Evolutionary conservation across 2,888 invertebrate species (phyloP), one percentile per base, ranked within the genome.

Genomic region (Cryptocheilus praepositus): DNA sequence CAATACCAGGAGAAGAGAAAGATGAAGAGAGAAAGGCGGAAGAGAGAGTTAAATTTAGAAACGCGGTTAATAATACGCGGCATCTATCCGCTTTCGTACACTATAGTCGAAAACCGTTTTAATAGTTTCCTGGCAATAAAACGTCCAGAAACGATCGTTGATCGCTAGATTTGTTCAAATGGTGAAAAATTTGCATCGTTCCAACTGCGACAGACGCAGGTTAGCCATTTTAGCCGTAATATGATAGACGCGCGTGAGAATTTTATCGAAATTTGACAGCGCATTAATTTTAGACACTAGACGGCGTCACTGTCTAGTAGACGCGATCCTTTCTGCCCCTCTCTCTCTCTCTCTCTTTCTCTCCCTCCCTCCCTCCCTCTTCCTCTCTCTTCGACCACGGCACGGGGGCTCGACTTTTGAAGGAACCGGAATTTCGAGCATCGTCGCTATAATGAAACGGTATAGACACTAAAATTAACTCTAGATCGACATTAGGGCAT

Each of bases 401-500:
- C 49, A 18, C 49, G 49, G 18, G 49, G 16, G 49, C 49, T 49
- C 49, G 49, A 18, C 8, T 49, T 49, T 49, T 4, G 16, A 49
- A 18, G 7, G 55, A 36, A 19, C 16, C 2, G 18, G 18, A 28
- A 56, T 19, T 19, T 70, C 70, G 64, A 73, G 76, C 73, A 77
- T 73, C 64, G 52, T 72, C 77, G 77, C 69, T 64, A 68, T 73
- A 71, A 66, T 55, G 73, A 73, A n/a, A 80, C 68, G 52, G 54
- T 73, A 70, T 46, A 46, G 22, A n/a, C 57, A 58, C n/a, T 46
- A 21, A 64, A 57, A 73, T 73, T 67, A 77, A 77, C 77, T 54
- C 66, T 81, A 81, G 79, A 72, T 73, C 67, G 70, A 78, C 74
- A 70, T 78, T 80, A 80, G 77, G 79, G 75, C 76, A 71, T 83